Conservation (phyloP, 2,888 invertebrate species). For the Apodemia mormo region DNA sequence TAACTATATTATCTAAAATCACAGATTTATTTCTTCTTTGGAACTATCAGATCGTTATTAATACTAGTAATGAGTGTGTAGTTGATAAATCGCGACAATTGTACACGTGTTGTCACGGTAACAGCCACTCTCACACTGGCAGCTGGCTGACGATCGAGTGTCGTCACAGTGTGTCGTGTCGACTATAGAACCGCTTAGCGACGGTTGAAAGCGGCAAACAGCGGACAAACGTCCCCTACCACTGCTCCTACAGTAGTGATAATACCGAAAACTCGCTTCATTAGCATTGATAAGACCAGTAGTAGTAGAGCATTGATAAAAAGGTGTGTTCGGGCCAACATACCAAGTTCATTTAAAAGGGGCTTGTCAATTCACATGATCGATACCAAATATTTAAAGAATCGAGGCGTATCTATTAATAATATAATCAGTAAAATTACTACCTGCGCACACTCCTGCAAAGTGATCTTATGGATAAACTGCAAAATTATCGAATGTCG, state of each 20-base stretch:
- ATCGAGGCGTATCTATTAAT: too few species aligned
- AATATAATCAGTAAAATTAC: too few species aligned
- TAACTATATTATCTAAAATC: constrained; percentile 54
- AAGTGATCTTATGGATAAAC: too few species aligned
- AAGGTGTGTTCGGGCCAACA: constrained; percentile 19
- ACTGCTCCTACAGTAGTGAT: constrained; percentile 15
- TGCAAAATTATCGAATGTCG: too few species aligned
- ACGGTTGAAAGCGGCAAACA: constrained; percentile 49
- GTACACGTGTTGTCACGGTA: constrained; percentile 48
- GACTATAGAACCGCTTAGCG: constrained; percentile 52
- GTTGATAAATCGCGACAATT: constrained; percentile 42
- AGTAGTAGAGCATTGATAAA: constrained; percentile 4
- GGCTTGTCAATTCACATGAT: constrained; percentile 20
- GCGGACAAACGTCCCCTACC: constrained; percentile 28
- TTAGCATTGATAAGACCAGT: constrained; percentile 7
- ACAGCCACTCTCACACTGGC: constrained; percentile 61
- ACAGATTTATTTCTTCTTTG: constrained; percentile 68
- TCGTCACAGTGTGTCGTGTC: constrained; percentile 43
- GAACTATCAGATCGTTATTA: constrained; percentile 65
- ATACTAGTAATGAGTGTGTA: constrained; percentile 56
- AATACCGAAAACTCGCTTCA: constrained; percentile 3
- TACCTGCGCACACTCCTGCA: too few species aligned
- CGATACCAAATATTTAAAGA: too few species aligned
- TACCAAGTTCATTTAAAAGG: constrained; percentile 22
- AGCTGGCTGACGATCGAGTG: constrained; percentile 39